Conservation (phyloP, 1,140 invertebrate species). For the Trichonephila inaurata region DNA sequence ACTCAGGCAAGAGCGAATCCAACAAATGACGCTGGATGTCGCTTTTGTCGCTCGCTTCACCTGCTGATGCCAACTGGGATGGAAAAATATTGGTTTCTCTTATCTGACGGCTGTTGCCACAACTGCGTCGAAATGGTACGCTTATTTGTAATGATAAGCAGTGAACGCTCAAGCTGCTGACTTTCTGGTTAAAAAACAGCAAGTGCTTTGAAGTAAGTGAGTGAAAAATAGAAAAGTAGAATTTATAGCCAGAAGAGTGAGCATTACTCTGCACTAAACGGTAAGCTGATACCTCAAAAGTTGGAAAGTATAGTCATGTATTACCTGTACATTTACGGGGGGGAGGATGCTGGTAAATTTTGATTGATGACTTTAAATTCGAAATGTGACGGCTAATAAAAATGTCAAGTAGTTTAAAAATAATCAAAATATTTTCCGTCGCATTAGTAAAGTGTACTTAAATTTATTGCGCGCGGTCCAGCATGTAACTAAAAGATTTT, state of each 20-base stretch:
- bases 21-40: slow-evolving; percentile 18
- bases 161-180: not conserved
- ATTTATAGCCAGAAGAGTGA: not conserved
- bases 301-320: not conserved
- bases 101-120: slow-evolving; percentile 50
- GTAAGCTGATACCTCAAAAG: not conserved
- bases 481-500: too few relatives aligned
- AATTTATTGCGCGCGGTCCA: not conserved
- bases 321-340: not conserved
- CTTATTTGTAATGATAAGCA: slow-evolving; percentile 70
- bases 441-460: not conserved
- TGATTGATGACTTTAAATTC: not conserved
- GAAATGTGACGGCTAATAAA: not conserved
- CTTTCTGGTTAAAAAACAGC: not conserved
- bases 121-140: not conserved
- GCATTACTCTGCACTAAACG: not conserved
- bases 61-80: slow-evolving; percentile 56
- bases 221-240: not conserved
- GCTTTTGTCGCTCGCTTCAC: slow-evolving; percentile 16
- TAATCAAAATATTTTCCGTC: not conserved
- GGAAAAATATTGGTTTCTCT: slow-evolving; percentile 53
- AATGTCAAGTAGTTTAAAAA: not conserved
- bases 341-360: not conserved
- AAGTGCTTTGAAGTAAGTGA: not conserved
- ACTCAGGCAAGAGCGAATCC: not conserved